Conservation (phyloP, 2,888 invertebrate species). For the Epicampocera succincta region DNA sequence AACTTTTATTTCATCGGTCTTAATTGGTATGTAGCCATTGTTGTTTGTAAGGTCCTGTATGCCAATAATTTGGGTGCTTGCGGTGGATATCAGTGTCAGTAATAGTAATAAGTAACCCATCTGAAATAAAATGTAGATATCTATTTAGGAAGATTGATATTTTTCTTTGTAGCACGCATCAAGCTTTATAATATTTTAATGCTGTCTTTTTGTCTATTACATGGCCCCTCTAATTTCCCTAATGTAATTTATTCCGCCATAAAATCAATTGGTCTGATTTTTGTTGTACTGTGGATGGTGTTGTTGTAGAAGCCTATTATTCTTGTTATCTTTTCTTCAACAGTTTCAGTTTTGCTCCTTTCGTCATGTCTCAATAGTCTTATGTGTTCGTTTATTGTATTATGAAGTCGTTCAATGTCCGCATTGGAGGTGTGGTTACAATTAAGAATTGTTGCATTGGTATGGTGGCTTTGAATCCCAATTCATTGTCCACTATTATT, state of each 20-base stretch:
- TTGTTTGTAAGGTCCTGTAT: neutral
- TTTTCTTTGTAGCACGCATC: conserved; percentile 11
- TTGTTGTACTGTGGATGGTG: conserved; percentile 65
- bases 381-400: conserved; percentile 69
- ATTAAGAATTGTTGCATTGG: conserved; percentile 62
- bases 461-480: conserved; percentile 68
- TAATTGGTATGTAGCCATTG: conserved; percentile 8
- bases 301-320: conserved; percentile 70
- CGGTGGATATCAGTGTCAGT: too few relatives aligned
- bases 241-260: conserved; percentile 36
- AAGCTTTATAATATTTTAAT: neutral
- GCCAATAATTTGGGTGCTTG: neutral
- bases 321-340: conserved; percentile 68
- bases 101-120: neutral
- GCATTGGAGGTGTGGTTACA: conserved; percentile 65
- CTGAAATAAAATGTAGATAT: neutral
- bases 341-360: conserved; percentile 53
- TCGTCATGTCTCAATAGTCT: conserved; percentile 65
- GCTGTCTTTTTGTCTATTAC: neutral
- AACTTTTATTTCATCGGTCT: neutral
- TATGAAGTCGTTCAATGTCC: conserved; percentile 67
- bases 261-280: conserved; percentile 67
- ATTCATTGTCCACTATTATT: conserved; percentile 53
- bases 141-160: neutral
- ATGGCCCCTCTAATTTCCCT: conserved; percentile 47